Conservation (phyloP, 2,797 vertebrate genomes). For the Sylvia borin region DNA sequence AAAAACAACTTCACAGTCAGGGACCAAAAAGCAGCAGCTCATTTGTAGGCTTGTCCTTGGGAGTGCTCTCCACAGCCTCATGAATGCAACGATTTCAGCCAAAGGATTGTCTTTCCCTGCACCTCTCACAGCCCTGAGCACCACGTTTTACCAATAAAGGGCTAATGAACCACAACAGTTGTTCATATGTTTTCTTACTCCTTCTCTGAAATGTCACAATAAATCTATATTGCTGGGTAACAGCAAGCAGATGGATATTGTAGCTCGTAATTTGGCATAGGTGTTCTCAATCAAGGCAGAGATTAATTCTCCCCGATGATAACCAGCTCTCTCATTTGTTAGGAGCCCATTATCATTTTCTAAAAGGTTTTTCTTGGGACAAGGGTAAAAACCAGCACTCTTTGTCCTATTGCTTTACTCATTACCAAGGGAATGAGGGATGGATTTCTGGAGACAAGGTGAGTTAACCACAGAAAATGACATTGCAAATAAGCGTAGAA, state of each 20-base stretch:
- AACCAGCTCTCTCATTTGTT: conserved; percentile 1
- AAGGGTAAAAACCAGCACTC: not conserved
- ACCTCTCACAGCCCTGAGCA: not conserved
- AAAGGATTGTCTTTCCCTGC: not conserved
- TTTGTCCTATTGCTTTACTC: not conserved
- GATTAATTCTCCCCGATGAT: conserved; percentile 31
- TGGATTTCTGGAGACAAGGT: not conserved
- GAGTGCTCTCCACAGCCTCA: not conserved
- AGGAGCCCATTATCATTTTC: conserved; percentile 5
- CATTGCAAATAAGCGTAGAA: not conserved
- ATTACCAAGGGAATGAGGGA: not conserved
- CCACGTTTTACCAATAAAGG: conserved; percentile 33
- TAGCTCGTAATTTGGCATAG: conserved; percentile 37
- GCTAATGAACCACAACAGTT: conserved; percentile 54
- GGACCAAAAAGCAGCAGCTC: not conserved
- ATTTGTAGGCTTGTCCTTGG: not conserved
- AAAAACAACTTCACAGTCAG: not conserved
- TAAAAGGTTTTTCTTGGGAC: conserved; percentile 12
- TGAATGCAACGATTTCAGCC: not conserved
- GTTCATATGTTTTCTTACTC: conserved; percentile 48
- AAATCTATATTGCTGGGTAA: conserved; percentile 45
- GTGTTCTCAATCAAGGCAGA: conserved; percentile 42
- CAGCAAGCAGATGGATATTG: conserved; percentile 49
- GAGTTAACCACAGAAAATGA: not conserved
- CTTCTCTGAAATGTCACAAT: conserved; percentile 27